Base-by-base conservation (phyloP, 2,888 invertebrate species). In the Emmelina monodactyla region DNA sequence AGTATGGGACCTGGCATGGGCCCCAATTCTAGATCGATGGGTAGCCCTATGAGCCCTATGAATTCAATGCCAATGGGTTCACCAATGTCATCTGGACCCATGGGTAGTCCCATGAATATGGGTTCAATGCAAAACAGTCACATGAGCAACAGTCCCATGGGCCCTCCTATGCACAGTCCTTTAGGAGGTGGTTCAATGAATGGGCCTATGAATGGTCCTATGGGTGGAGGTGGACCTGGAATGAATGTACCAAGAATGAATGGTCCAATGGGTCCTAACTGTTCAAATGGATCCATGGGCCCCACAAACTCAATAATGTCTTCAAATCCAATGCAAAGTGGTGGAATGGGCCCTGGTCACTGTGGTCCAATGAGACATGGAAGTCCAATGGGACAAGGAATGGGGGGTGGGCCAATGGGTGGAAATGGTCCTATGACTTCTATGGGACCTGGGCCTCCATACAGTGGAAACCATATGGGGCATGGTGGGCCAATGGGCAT, bases 21-120 rank as follows among this genome's bases (percentile, higher is more conserved):
- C 1, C 83, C 84, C 1, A 56, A 58, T 40, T 79, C 80, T 41
- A 82, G 85, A 45, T 83, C 85, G 40, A 85, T 88, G 85, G 86
- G 86, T 16, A 87, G 87, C 51, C 87, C 88, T n/a, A 88, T 88
- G 85, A 84, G 84, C 40, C 88, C 88, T 11, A 88, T 88, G 87
- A 88, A 87, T 58, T 86, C 85, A 31, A 82, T 87, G 82, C 85
- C 85, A 31, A 85, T 85, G 85, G 85, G 85, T n/a, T 85, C 85
- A 44, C 86, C 86, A 13, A 87, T 88, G 86, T 84, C 82, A 41
- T 83, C 86, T 22, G 86, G 85, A 42, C 84, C 87, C 28, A 86
- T 89, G 81, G 86, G 91, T 41, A 87, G 89, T 51, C 88, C 89
- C 4, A 86, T 89, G 85, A 84, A 85, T 49, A 85, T 84, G 83